Conservation (phyloP, 2,113 vertebrate genomes). For the Heptranchias perlo region DNA sequence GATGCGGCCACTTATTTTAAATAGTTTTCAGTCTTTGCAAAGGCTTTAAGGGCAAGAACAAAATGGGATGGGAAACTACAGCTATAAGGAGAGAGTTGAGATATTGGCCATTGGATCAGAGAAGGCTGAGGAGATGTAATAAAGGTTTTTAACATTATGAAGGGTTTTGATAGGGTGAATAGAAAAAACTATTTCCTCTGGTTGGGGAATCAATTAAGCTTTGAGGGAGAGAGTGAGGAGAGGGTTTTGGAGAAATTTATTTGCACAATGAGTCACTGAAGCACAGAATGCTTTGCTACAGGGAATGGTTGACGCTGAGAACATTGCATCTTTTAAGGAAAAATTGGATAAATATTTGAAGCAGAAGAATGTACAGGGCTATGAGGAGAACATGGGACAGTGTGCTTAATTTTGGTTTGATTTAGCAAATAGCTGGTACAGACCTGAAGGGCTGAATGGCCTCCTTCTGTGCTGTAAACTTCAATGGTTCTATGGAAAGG, state of each 20-base stretch:
- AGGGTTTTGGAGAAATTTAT: not conserved
- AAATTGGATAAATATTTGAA: not conserved
- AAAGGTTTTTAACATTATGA: not conserved
- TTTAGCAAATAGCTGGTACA: no score
- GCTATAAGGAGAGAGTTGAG: not conserved
- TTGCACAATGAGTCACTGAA: not conserved
- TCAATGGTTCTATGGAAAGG: no score
- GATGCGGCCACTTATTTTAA: not conserved
- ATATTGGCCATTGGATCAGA: not conserved
- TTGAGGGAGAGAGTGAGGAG: not conserved
- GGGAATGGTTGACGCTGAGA: not conserved
- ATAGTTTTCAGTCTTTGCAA: not conserved
- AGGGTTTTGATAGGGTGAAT: not conserved
- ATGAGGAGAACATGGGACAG: no score
- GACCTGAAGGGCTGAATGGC: no score
- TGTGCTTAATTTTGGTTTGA: no score
- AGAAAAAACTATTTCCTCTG: not conserved
- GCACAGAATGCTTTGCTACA: not conserved
- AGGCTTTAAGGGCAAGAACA: not conserved
- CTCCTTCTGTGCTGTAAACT: no score
- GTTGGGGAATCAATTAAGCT: not conserved
- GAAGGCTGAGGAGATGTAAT: not conserved
- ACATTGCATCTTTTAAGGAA: not conserved
- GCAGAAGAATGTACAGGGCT: not conserved
- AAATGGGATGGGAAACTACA: not conserved